Conservation (phyloP, 2,797 vertebrate species). For the Ptychadena robeensis region DNA sequence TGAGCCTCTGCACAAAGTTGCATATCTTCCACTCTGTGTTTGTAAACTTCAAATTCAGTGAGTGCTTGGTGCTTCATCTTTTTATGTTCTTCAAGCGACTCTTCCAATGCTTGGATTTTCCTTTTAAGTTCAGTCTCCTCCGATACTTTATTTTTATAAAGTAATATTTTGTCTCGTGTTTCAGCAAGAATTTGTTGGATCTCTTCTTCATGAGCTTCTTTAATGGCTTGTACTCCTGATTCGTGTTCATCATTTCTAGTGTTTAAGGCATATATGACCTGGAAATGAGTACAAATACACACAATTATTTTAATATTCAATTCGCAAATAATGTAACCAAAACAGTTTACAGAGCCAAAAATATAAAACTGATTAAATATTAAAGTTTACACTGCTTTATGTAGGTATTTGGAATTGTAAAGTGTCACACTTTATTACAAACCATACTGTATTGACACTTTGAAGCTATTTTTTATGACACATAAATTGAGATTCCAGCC, state of each 20-base stretch:
- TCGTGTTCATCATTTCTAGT: conserved; percentile 98
- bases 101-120: conserved; percentile 93
- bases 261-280: conserved; percentile 99
- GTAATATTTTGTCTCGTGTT: conserved; percentile 92
- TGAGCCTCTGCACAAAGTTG: conserved; percentile 95
- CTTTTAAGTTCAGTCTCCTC: conserved; percentile 94
- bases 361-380: too few relatives aligned
- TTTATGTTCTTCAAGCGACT: conserved; percentile 93
- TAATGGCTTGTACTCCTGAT: conserved; percentile 92
- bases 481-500: too few relatives aligned
- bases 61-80: conserved; percentile 95
- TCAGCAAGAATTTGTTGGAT: conserved; percentile 97
- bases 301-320: conserved; percentile 35
- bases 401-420: too few relatives aligned
- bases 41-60: conserved; percentile 94
- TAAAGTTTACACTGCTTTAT: too few relatives aligned
- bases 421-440: too few relatives aligned
- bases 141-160: conserved; percentile 92
- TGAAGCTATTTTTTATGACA: too few relatives aligned
- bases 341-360: neutral
- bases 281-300: conserved; percentile 50
- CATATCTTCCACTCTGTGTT: conserved; percentile 94
- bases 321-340: neutral
- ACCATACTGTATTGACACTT: too few relatives aligned
- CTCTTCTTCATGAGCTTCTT: conserved; percentile 97